A percentile compares a stretch with the other conserved stretches of the same genome.
phyloP scores from a whole-genome alignment of 1,140 invertebrate species.

The Magallana gigas region DNA sequence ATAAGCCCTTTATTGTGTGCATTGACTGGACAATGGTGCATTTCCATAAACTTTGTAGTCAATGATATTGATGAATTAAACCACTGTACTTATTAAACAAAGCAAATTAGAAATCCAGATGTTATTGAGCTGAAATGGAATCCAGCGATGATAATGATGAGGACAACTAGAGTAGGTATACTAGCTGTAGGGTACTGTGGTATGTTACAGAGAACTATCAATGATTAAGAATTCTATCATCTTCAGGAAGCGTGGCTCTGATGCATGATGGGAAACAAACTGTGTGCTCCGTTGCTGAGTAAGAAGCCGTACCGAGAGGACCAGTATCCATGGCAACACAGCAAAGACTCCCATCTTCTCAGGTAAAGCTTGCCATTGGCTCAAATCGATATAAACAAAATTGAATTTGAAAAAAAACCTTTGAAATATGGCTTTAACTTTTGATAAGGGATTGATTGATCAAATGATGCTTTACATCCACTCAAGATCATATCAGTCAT shows the following conservation, averaged over 20 bases:
- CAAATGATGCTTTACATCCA: no score
- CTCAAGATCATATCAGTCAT: no score
- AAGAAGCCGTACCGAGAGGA: slow-evolving; percentile 96
- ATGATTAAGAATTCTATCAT: background rate
- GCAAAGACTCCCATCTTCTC: slow-evolving; percentile 86
- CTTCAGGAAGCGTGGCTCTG: background rate
- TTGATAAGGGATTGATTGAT: no score
- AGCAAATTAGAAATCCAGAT: background rate
- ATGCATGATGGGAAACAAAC: slow-evolving; percentile 93
- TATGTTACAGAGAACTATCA: background rate
- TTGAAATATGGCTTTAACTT: no score
- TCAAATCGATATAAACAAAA: no score
- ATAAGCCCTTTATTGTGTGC: no score
- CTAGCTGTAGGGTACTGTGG: background rate
- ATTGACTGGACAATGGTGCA: no score
- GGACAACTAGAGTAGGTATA: no score
- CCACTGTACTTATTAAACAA: background rate
- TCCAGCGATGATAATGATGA: background rate
- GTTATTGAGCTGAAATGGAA: background rate
- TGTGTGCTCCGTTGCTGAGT: slow-evolving; percentile 92
- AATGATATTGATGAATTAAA: background rate
- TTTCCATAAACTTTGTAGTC: background rate
- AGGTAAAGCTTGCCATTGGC: slow-evolving; percentile 83
- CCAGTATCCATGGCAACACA: slow-evolving; percentile 85
- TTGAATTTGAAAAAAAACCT: no score